Conservation (phyloP, 2,113 vertebrate species). For the Grantiella picta region DNA sequence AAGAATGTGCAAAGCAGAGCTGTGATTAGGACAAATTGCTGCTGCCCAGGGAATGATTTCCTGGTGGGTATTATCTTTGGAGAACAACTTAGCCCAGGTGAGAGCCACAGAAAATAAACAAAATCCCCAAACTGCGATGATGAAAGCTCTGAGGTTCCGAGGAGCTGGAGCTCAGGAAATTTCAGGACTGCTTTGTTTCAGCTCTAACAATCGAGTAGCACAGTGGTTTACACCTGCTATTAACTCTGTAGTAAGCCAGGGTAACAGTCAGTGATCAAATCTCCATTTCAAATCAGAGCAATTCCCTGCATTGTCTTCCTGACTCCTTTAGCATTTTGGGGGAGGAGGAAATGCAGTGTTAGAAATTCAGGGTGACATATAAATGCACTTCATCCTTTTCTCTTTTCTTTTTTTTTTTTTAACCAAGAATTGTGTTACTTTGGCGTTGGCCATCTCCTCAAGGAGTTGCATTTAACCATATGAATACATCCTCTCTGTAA, state of each 20-base stretch:
- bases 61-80: constrained; percentile 2
- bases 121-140: neutral
- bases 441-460: neutral
- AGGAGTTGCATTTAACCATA: neutral
- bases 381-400: neutral
- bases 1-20: neutral
- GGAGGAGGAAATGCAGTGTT: neutral
- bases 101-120: neutral
- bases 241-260: neutral
- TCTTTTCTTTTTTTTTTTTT: neutral
- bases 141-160: neutral
- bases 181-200: neutral
- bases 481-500: neutral
- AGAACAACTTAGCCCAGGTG: neutral
- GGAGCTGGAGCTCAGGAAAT: neutral
- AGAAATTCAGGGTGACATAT: neutral
- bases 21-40: constrained; percentile 6
- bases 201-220: neutral
- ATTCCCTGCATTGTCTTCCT: neutral
- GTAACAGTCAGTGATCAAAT: neutral
- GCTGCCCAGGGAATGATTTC: neutral
- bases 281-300: neutral
- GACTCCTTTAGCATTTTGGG: neutral
- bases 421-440: neutral
- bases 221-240: neutral